phyloP scores from a whole-genome alignment of 2,113 vertebrate genomes.

The Panthera leo region DNA sequence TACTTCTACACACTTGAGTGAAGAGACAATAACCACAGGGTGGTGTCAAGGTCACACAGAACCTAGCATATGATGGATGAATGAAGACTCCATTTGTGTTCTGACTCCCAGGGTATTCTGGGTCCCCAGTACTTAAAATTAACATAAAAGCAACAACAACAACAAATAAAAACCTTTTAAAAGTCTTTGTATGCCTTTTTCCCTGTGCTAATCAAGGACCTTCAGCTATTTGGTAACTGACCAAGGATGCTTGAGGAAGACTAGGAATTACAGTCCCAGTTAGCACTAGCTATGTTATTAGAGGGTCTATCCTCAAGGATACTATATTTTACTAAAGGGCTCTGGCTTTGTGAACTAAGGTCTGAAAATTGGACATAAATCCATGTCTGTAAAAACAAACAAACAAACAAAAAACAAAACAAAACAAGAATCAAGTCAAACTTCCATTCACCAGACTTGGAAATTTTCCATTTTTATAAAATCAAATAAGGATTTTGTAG shows the following conservation, averaged over 20 bases:
- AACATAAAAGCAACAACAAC: not conserved
- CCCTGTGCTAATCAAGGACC: not conserved
- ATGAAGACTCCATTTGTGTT: not conserved
- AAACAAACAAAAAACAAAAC: not conserved
- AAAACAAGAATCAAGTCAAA: not conserved
- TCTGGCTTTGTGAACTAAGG: not conserved
- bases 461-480: conserved; percentile 16
- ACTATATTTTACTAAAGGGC: not conserved
- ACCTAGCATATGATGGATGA: not conserved
- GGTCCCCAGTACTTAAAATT: not conserved
- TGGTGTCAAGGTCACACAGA: not conserved
- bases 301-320: not conserved
- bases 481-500: not conserved
- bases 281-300: not conserved
- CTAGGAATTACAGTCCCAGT: not conserved
- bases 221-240: not conserved
- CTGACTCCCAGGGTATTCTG: not conserved
- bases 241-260: not conserved
- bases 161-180: not conserved
- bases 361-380: not conserved
- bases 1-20: not conserved
- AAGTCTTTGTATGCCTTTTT: not conserved
- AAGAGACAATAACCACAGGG: not conserved
- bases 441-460: not conserved
- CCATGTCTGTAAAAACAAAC: not conserved